Evolutionary conservation across 2,797 vertebrate species (phyloP).

Genomic region (Muraenolepis orangiensis): DNA sequence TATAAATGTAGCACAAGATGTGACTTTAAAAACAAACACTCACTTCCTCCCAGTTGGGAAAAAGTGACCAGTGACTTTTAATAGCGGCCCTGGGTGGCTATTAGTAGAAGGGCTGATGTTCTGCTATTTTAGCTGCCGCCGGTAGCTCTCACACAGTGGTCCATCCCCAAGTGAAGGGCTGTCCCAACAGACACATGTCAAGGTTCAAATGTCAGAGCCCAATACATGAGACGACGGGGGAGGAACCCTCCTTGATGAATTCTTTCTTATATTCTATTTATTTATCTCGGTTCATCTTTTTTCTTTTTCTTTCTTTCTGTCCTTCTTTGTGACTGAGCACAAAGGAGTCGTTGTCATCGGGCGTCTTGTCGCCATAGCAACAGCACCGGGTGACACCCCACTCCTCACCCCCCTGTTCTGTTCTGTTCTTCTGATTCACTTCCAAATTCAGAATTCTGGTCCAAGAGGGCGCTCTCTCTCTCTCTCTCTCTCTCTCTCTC

Average conservation of each 20-base stretch:
- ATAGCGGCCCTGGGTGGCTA: not conserved
- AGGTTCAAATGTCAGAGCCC: not conserved
- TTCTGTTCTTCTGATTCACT: constrained; percentile 34
- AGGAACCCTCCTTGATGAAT: not conserved
- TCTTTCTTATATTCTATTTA: not conserved
- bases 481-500: not conserved
- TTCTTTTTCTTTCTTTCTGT: constrained; percentile 27
- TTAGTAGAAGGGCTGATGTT: constrained; percentile 5
- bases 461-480: constrained; percentile 42
- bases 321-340: constrained; percentile 63
- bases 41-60: not conserved
- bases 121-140: not conserved
- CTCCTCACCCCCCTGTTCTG: constrained; percentile 2
- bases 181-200: not conserved
- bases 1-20: not conserved
- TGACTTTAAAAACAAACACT: not conserved
- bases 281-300: not conserved
- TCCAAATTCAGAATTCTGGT: constrained; percentile 69
- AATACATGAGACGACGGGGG: not conserved
- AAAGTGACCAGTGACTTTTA: not conserved
- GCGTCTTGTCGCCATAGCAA: constrained; percentile 60
- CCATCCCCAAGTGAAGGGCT: not conserved
- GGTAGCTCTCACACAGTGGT: not conserved
- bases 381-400: constrained; percentile 17
- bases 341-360: constrained; percentile 71